A percentile compares a stretch with the other conserved stretches of the same genome.
These are phyloP conservation scores for Hystrix cristata DNA, from an alignment of 2,113 vertebrate species.

Conservation along the genomic window DNA sequence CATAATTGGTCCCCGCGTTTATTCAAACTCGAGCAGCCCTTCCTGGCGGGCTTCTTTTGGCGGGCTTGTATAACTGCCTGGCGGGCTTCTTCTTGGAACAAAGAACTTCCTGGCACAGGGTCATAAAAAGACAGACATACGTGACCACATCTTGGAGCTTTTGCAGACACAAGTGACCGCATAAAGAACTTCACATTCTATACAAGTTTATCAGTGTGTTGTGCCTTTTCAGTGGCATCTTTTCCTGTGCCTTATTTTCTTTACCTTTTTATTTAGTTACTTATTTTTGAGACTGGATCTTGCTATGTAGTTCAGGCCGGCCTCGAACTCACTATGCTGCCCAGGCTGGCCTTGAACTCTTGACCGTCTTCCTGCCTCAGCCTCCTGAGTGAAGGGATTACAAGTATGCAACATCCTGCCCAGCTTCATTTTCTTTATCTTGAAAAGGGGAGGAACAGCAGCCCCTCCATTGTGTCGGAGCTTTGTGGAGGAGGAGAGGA, in stretches of 20 bases:
- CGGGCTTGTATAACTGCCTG: no score
- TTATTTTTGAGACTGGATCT: not conserved
- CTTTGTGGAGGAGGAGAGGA: fast-evolving
- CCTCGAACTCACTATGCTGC: not conserved
- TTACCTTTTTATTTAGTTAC: not conserved
- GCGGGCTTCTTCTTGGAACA: no score
- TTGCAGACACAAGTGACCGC: no score
- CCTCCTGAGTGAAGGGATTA: not conserved
- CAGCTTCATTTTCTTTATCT: not conserved
- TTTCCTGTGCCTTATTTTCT: not conserved
- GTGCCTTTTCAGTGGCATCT: no score
- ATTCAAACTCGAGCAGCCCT: no score
- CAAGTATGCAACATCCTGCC: not conserved
- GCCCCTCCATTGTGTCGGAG: not conserved
- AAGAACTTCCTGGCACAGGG: no score
- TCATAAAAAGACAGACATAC: no score
- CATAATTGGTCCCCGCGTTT: no score
- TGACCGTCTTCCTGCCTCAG: not conserved
- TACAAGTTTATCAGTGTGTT: no score
- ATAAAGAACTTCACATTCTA: no score
- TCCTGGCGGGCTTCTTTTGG: no score
- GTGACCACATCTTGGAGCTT: no score
- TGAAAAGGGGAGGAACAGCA: not conserved
- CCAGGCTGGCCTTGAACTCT: not conserved
- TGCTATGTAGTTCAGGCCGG: not conserved